These are phyloP conservation scores for Chouioia cunea DNA, from an alignment of 2,888 invertebrate species.

Conservation along the genomic window DNA sequence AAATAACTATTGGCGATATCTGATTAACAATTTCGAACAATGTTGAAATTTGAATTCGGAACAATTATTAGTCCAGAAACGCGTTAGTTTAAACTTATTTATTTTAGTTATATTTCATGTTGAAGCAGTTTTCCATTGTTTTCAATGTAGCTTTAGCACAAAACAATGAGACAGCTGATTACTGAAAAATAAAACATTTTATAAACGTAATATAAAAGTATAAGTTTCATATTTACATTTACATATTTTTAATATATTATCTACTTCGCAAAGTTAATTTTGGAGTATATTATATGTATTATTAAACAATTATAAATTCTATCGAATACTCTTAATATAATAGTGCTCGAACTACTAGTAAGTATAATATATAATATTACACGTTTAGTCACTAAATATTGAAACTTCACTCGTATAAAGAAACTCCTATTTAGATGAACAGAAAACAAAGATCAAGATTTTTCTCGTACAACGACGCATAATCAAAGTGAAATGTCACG, in stretches of 20 bases:
- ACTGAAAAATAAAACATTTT: background rate
- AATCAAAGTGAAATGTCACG: constrained; percentile 16
- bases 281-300: no score
- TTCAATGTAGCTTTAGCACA: background rate
- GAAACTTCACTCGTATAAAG: no score
- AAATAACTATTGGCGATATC: no score
- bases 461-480: background rate
- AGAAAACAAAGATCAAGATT: background rate
- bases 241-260: constrained; percentile 2
- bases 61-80: background rate
- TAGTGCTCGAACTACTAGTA: no score
- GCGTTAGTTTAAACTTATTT: constrained; percentile 34
- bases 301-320: no score
- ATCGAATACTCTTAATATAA: no score
- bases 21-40: constrained; percentile 13
- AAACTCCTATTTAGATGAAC: background rate
- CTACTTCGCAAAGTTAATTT: no score
- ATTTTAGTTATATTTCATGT: constrained; percentile 37
- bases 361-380: no score
- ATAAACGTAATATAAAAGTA: background rate
- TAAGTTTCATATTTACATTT: background rate
- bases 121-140: constrained; percentile 27
- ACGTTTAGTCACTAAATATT: no score
- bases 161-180: no score
- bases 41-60: background rate